Conservation (phyloP, 2,888 invertebrate genomes). For the Epinotia demarniana region DNA sequence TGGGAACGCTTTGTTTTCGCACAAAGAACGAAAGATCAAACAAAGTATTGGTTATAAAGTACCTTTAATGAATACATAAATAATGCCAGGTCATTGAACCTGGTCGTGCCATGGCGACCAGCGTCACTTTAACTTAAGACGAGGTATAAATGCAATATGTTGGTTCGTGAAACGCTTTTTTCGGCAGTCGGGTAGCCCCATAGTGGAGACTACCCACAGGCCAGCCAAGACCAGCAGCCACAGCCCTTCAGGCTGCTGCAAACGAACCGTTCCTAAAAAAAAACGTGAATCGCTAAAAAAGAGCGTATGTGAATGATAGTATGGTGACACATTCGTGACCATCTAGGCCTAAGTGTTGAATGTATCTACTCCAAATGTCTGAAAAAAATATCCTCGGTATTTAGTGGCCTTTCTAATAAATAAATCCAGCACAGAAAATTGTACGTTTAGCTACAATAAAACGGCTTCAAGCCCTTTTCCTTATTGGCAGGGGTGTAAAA, state of each 20-base stretch:
- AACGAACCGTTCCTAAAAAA: no score
- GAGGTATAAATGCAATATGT: neutral
- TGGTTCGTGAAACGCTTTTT: no score
- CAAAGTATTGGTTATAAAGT: slow-evolving; percentile 7
- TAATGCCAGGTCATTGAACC: slow-evolving; percentile 28
- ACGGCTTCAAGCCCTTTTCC: neutral
- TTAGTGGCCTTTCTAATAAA: slow-evolving; percentile 5
- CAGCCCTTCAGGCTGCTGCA: no score
- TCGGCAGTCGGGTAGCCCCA: no score
- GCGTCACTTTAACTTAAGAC: slow-evolving; percentile 5
- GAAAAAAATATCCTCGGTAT: neutral
- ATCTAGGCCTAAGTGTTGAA: no score
- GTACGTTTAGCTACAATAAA: neutral
- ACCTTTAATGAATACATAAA: slow-evolving; percentile 9
- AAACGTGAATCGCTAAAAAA: no score
- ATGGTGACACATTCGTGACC: no score
- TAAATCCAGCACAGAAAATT: neutral
- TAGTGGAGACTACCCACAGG: no score
- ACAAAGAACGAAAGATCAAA: slow-evolving; percentile 14
- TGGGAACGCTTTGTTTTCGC: slow-evolving; percentile 1
- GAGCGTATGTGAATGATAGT: no score
- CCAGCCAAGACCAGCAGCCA: no score
- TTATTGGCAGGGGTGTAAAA: slow-evolving; percentile 5
- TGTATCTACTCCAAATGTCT: no score
- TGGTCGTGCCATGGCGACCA: slow-evolving; percentile 23